Percentiles rank a stretch among this genome's conserved stretches.
Evolutionary conservation across 2,797 vertebrate species (phyloP).

Genomic region (Aeoliscus strigatus): DNA sequence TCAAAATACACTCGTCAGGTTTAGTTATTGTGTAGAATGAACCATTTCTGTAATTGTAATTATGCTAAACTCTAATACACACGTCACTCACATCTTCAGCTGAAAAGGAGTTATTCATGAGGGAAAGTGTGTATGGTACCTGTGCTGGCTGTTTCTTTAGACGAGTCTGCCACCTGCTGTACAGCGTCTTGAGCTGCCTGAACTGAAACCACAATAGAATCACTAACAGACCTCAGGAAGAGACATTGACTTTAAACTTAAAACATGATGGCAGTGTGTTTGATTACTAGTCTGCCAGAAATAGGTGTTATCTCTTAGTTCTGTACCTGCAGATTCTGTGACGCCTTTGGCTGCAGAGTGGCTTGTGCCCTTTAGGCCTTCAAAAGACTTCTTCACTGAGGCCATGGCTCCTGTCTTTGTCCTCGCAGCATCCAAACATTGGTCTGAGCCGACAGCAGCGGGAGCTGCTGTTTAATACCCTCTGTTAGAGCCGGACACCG

Average conservation of each 20-base stretch:
- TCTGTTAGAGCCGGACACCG: constrained; percentile 37
- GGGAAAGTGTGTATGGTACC: constrained; percentile 48
- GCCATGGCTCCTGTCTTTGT: constrained; percentile 65
- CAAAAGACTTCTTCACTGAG: constrained; percentile 78
- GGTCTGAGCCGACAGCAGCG: constrained; percentile 29
- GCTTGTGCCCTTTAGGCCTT: constrained; percentile 65
- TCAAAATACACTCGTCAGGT: no score
- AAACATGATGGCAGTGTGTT: no score
- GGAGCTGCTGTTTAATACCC: constrained; percentile 69
- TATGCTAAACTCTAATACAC: no score
- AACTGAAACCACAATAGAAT: constrained; percentile 62
- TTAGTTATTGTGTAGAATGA: no score
- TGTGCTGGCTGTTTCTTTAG: constrained; percentile 70
- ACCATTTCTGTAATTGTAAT: no score
- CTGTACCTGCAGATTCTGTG: constrained; percentile 67
- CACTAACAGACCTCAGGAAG: constrained; percentile 1
- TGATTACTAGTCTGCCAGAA: not conserved
- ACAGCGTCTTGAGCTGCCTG: constrained; percentile 74
- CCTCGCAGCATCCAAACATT: constrained; percentile 27
- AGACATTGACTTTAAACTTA: not conserved
- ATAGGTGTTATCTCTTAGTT: not conserved
- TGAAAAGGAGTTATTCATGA: not conserved
- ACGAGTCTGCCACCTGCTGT: constrained; percentile 79
- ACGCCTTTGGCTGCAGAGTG: constrained; percentile 68
- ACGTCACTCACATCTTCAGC: not conserved